phyloP scores from a whole-genome alignment of 1,140 invertebrate species.

The Octopus bimaculoides region DNA sequence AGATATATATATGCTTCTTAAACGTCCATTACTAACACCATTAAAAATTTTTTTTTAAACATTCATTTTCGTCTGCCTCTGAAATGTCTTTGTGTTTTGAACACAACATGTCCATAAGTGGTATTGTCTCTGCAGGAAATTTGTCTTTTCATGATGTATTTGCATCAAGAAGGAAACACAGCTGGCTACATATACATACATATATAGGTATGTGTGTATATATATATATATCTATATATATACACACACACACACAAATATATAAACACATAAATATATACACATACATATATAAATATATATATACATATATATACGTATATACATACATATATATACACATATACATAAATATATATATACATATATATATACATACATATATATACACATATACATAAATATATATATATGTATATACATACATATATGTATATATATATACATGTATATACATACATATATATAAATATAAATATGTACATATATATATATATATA shows the following conservation, averaged over 20 bases:
- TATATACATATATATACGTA: conserved; percentile 1
- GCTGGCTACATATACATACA: no score
- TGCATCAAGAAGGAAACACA: no score
- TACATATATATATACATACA: neutral
- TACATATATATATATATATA: no score
- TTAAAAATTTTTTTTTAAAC: no score
- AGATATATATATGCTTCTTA: no score
- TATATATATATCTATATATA: conserved; percentile 26
- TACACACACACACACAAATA: conserved; percentile 12
- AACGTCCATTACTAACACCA: no score
- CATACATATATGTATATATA: neutral
- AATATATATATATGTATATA: neutral
- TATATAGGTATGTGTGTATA: conserved; percentile 20
- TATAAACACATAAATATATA: conserved; percentile 12
- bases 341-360: conserved; percentile 1
- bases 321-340: conserved; percentile 2
- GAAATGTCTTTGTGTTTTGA: no score
- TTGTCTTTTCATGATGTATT: no score
- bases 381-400: neutral
- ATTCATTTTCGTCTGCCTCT: no score
- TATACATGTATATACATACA: neutral
- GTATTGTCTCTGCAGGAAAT: no score
- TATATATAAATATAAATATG: no score
- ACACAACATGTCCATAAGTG: no score
- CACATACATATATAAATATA: neutral